Percentiles rank a stretch among this genome's conserved stretches.
These are phyloP conservation scores for Drosophila austrosaltans DNA, from an alignment of 2,888 invertebrate genomes.

Conservation along the genomic window DNA sequence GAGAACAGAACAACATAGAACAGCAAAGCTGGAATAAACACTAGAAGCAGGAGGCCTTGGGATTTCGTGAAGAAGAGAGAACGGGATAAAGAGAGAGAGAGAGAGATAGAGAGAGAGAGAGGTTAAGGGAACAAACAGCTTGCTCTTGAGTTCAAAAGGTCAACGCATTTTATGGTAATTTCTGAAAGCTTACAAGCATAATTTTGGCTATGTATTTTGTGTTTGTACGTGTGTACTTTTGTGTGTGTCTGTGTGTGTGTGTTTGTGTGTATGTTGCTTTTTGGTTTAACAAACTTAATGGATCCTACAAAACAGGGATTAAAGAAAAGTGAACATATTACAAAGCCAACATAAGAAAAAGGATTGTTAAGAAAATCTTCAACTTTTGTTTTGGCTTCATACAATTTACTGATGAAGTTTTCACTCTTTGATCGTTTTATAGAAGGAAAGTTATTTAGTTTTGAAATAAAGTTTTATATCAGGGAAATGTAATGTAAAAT, in stretches of 20 bases:
- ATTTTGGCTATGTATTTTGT: constrained; percentile 61
- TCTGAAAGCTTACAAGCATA: constrained; percentile 64
- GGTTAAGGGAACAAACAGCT: neutral
- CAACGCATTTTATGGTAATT: constrained; percentile 67
- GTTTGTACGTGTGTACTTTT: neutral
- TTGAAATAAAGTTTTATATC: too few relatives aligned
- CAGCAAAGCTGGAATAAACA: neutral
- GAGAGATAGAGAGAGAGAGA: neutral
- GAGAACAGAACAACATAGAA: neutral
- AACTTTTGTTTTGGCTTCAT: neutral
- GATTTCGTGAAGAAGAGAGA: too few relatives aligned
- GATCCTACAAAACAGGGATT: constrained; percentile 39
- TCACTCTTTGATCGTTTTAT: neutral
- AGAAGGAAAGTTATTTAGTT: too few relatives aligned
- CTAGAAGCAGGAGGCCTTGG: neutral
- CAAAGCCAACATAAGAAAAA: constrained; percentile 35
- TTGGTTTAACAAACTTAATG: constrained; percentile 49
- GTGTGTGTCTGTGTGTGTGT: constrained; percentile 11
- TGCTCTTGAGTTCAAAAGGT: constrained; percentile 56
- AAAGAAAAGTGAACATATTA: constrained; percentile 23
- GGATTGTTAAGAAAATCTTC: neutral
- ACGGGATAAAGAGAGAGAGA: neutral
- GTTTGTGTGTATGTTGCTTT: constrained; percentile 30
- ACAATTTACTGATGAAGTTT: neutral
- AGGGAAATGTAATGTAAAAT: too few relatives aligned